Base-by-base conservation (phyloP, 1,140 invertebrate genomes). In the Ooceraea biroi region DNA sequence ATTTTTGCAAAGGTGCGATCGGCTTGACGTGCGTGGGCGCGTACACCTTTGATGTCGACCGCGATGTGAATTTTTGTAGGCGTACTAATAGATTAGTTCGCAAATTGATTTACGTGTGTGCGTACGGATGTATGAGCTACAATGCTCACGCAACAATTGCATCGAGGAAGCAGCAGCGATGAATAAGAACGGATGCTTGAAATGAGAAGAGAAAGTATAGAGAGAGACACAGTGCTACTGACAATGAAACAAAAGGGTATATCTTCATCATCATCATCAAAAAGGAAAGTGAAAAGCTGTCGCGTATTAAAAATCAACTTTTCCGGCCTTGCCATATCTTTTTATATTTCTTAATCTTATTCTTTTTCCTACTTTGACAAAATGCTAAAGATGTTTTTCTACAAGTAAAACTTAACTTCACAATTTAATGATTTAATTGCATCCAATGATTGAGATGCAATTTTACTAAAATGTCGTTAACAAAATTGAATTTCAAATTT, bases 1-100 rank as follows among this genome's bases (percentile, higher is more conserved):
- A 60, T 84, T 84, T 82, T 82, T 84, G 44, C 30, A 22, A 68
- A 68, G 69, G 61, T 11, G 22, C 48, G 25, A 68, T 84, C 57
- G 19, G 44, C 4, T 48, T 11, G 44, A 2, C 10, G n/a, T 8
- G 10, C 55, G 69, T 82, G 48, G 78, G 44, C 36, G 69, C 36
- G 44, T 44, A 72, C 30, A n/a, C 19, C 27, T 82, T 82, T 82
- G 78, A 82, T 69, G 52, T 80, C 48, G 22, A 41, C 50, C 48
- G 74, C n/a, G 4, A 12, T 22, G 76, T 46, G 50, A 80, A 71
- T 52, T 71, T 72, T 82, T 65, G 66, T 71, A 12, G 65, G 76
- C 14, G 83, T 61, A 46, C 44, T 58, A 48, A 72, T 52, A 48
- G 55, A 77, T 78, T 55, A 22, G 12, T 65, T 82, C 57, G 76